Conservation (phyloP, 2,113 vertebrate genomes). For the Forbesichthys papilliferus region DNA sequence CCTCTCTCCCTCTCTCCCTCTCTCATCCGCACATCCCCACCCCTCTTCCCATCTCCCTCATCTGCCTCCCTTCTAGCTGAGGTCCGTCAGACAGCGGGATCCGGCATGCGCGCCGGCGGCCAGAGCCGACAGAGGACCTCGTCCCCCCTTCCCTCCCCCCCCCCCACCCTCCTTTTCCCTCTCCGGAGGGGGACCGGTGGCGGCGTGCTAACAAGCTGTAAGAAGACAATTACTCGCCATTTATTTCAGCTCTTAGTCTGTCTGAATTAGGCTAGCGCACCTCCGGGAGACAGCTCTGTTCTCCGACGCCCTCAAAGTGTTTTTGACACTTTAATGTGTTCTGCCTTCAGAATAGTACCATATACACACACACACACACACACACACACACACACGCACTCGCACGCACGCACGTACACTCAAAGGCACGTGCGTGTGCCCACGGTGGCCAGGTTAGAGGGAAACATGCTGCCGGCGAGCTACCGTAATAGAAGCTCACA, state of each 20-base stretch:
- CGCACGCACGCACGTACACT: no score
- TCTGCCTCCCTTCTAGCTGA: not conserved
- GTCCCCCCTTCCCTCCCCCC: no score
- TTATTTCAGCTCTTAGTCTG: slow-evolving; percentile 52
- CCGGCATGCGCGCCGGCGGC: no score
- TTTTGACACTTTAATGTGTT: slow-evolving; percentile 20
- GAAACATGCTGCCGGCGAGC: not conserved
- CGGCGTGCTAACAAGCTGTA: slow-evolving; percentile 59
- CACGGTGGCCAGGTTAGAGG: slow-evolving; percentile 19
- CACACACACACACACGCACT: no score
- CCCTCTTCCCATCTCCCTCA: not conserved
- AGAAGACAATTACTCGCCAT: slow-evolving; percentile 68
- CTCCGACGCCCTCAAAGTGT: not conserved
- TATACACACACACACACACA: slow-evolving; percentile 5
- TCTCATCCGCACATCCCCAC: not conserved
- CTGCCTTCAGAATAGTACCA: slow-evolving; percentile 17
- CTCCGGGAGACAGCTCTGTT: slow-evolving; percentile 15
- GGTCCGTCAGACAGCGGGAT: no score
- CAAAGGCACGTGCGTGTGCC: no score
- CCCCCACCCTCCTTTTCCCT: slow-evolving; percentile 25
- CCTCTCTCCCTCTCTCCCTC: not conserved
- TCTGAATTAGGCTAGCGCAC: slow-evolving; percentile 24
- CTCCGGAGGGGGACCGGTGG: slow-evolving; percentile 58
- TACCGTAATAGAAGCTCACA: slow-evolving; percentile 3
- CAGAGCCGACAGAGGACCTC: no score